Base-by-base conservation (phyloP, 2,797 vertebrate species). In the Falco biarmicus region DNA sequence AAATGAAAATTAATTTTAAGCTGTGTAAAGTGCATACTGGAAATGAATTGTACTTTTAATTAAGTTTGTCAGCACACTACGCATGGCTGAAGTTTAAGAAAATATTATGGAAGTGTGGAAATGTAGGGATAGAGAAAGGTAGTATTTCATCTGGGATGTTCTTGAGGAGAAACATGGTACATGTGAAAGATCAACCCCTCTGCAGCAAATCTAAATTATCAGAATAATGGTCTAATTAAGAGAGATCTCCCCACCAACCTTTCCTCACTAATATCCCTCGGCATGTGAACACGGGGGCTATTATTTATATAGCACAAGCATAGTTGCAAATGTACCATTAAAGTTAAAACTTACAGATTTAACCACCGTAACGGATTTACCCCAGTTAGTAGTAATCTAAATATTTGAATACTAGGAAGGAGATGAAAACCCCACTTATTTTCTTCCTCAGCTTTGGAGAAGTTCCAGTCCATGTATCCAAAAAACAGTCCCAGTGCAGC, bases 31-130 rank as follows among this genome's bases (percentile, higher is more conserved):
- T 32, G 47, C 45, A 69, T 32, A 4, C 32, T 78, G 69, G 64
- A 83, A 93, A 92, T 20, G 5, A 92, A 91, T 89, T 85, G 57
- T 81, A 83, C 32, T 73, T 94, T 85, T 95, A 91, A 91, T 96
- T 87, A 78, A 89, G 65, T 89, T 87, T 96, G 90, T 89, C 75
- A 69, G 75, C 32, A 31, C 3, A 64, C 34, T 78, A 34, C 24
- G 86, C 63, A 47, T 61, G 73, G 89, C 54, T 87, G 81, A 78
- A 75, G 20, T 57, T 91, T 82, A 78, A 93, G 81, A 87, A 95
- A 94, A 87, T 84, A 47, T 66, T 53, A n/a, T 12, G 53, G 50
- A 92, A 81, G 50, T 51, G 66, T 69, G 54, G 69, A 92, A 94
- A 87, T 43, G 6, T 39, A 47, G 39, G 47, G 19, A 25, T 17